Evolutionary conservation across 1,140 invertebrate genomes (phyloP).

Genomic region (Apis dorsata): DNA sequence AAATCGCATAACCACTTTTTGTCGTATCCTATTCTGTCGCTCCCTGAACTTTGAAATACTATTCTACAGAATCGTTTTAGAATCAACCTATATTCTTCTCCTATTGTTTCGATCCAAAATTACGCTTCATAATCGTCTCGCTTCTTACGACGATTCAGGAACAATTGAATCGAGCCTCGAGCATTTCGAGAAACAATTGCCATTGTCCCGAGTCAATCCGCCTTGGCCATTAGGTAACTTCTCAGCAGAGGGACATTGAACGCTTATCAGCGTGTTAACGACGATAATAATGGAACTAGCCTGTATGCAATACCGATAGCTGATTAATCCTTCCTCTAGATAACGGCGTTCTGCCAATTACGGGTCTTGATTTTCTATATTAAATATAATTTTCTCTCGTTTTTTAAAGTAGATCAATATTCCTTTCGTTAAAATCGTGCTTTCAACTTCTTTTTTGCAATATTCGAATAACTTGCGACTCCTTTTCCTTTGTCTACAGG

Average conservation of each 20-base stretch:
- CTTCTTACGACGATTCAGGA: not conserved
- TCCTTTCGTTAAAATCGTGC: too few species aligned
- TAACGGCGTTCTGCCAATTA: constrained; percentile 29
- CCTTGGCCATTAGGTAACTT: constrained; percentile 15
- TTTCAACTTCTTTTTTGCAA: too few species aligned
- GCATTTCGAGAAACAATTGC: constrained; percentile 23
- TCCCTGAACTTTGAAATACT: not conserved
- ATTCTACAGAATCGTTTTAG: not conserved
- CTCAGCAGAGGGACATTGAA: not conserved
- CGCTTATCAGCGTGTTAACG: constrained; percentile 43
- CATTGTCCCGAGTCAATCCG: constrained; percentile 28
- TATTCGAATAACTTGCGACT: too few species aligned
- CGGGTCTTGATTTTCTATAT: not conserved
- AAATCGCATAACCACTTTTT: not conserved
- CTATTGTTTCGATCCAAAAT: not conserved
- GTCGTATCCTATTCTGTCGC: not conserved
- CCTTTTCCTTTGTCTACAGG: too few species aligned
- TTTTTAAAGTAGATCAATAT: not conserved
- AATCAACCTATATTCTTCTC: not conserved
- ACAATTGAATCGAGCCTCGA: not conserved
- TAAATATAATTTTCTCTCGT: not conserved
- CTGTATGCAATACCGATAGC: constrained; percentile 27
- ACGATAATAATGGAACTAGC: constrained; percentile 27
- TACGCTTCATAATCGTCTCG: not conserved
- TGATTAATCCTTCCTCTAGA: constrained; percentile 25